These are phyloP conservation scores for Tribolium madens DNA, from an alignment of 1,140 invertebrate species.

Conservation along the genomic window DNA sequence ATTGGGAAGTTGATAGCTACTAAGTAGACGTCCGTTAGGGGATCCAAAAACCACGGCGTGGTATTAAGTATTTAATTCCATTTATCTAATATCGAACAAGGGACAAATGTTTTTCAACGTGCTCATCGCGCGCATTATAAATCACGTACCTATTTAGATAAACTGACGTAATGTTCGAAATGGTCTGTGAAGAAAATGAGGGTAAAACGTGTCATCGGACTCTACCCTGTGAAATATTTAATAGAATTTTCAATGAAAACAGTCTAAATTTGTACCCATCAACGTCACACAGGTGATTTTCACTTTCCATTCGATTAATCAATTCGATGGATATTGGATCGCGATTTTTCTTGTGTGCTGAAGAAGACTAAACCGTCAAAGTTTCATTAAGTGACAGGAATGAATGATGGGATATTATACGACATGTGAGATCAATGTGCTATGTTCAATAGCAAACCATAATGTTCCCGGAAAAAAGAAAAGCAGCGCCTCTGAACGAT, in stretches of 20 bases:
- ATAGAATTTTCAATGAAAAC: conserved; percentile 44
- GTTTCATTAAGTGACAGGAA: conserved; percentile 33
- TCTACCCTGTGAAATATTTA: conserved; percentile 44
- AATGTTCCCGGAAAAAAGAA: conserved; percentile 39
- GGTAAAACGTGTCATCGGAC: conserved; percentile 47
- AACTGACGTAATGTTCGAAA: conserved; percentile 44
- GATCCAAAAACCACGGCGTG: background rate
- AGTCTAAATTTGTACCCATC: conserved; percentile 41
- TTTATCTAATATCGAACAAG: background rate
- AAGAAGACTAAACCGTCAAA: conserved; percentile 10
- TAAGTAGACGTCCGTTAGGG: too few species aligned
- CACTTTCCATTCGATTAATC: conserved; percentile 39
- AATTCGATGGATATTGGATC: conserved; percentile 26
- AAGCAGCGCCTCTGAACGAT: conserved; percentile 40
- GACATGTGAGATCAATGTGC: conserved; percentile 37
- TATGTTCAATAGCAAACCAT: conserved; percentile 38
- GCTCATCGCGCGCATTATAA: conserved; percentile 30
- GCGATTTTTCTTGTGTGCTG: background rate
- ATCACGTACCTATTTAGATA: conserved; percentile 51
- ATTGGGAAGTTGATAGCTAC: too few species aligned
- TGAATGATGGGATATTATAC: conserved; percentile 31
- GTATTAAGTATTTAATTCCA: conserved; percentile 16
- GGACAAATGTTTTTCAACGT: background rate
- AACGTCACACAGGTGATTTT: conserved; percentile 41
- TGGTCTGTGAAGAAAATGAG: conserved; percentile 45